phyloP scores from a whole-genome alignment of 2,797 vertebrate genomes.

The Thamnophis elegans region DNA sequence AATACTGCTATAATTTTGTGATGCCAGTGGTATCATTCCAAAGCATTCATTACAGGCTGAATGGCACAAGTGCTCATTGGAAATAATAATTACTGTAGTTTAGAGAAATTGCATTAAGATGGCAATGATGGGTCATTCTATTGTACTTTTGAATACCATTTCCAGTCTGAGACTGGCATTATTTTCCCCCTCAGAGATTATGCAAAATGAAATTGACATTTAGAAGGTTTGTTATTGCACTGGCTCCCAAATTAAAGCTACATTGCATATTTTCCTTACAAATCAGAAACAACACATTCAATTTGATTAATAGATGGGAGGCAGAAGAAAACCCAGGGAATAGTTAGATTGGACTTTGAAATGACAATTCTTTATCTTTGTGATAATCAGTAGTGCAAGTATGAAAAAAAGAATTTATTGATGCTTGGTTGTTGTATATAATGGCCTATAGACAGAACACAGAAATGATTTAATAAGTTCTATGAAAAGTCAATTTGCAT shows the following conservation, averaged over 20 bases:
- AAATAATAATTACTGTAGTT: constrained; percentile 7
- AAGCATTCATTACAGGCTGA: constrained; percentile 23
- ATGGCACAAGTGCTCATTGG: constrained; percentile 34
- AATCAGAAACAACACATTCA: constrained; percentile 29
- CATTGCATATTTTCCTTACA: constrained; percentile 17
- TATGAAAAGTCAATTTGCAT: constrained; percentile 82
- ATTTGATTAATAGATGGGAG: constrained; percentile 54
- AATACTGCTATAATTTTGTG: constrained; percentile 6
- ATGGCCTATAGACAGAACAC: constrained; percentile 66
- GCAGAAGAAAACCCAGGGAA: constrained; percentile 42
- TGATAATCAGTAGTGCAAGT: constrained; percentile 49
- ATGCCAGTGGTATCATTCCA: constrained; percentile 38
- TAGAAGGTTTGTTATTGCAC: constrained; percentile 18
- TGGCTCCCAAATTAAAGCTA: background rate
- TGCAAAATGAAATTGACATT: constrained; percentile 15
- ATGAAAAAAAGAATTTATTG: constrained; percentile 65
- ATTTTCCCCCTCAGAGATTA: background rate
- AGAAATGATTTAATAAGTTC: constrained; percentile 77
- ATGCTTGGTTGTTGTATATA: constrained; percentile 65
- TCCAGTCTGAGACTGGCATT: constrained; percentile 33
- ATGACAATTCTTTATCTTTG: constrained; percentile 62
- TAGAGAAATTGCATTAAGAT: constrained; percentile 40
- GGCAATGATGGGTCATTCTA: background rate
- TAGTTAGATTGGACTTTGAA: constrained; percentile 56
- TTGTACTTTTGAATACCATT: constrained; percentile 26